Percentiles rank a stretch among this genome's conserved stretches.
Conservation (phyloP, 2,113 vertebrate species). For the Otus sunia region DNA sequence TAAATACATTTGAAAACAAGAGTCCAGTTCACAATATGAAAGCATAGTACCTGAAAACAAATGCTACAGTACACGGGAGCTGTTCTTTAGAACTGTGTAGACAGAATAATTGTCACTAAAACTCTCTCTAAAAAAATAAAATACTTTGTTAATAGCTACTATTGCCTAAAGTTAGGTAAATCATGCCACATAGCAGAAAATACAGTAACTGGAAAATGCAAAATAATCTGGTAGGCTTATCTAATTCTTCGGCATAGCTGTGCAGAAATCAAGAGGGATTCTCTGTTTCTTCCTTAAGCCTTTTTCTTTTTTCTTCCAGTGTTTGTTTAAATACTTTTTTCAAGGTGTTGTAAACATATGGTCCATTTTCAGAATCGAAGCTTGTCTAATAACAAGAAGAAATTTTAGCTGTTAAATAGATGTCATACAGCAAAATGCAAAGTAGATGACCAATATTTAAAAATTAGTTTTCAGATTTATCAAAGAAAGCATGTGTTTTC, state of each 20-base stretch:
- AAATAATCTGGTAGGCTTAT: background rate
- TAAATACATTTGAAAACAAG: slow-evolving; percentile 23
- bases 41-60: background rate
- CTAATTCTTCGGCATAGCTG: background rate
- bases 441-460: background rate
- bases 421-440: background rate
- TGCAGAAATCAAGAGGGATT: slow-evolving; percentile 32
- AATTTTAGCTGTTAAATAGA: background rate
- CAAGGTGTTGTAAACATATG: slow-evolving; percentile 77
- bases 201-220: slow-evolving; percentile 10
- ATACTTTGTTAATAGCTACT: slow-evolving; percentile 2
- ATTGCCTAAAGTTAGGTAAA: background rate
- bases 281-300: slow-evolving; percentile 62
- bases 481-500: background rate
- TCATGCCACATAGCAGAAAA: background rate
- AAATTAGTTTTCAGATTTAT: background rate
- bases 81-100: background rate
- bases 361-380: slow-evolving; percentile 78
- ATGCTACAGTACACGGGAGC: background rate
- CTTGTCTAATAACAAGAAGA: slow-evolving; percentile 74
- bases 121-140: slow-evolving; percentile 14
- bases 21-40: slow-evolving; percentile 18
- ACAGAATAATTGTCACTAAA: background rate
- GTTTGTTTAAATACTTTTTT: slow-evolving; percentile 84
- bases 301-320: slow-evolving; percentile 80